Evolutionary conservation across 2,888 invertebrate genomes (phyloP), one percentile per base, ranked within the genome.

Genomic region (Cetonia aurata): DNA sequence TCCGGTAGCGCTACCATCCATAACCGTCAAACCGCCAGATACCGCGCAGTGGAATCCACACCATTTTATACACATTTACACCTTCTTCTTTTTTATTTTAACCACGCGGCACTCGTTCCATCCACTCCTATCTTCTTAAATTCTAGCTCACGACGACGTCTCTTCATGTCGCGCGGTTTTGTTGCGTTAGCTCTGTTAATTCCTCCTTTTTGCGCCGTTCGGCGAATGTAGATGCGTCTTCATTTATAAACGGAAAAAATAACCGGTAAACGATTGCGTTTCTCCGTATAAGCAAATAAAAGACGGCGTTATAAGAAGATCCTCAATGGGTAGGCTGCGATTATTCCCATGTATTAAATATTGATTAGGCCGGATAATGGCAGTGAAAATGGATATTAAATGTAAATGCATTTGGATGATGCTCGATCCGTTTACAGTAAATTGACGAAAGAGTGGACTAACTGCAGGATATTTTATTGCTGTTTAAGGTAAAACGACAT

Each of bases 1-100:
- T 73, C 75, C 77, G 72, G 78, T 77, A 77, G 76, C 77, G 69
- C 74, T 70, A 74, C 75, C 77, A 77, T 77, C 77, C 74, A 76
- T 77, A 76, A 75, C 76, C 73, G 77, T 77, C 77, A 75, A 55
- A 55, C 73, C 75, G 71, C 69, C 66, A 74, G 75, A 77, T 77
- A 76, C 77, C 77, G 72, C 71, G 74, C 71, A 69, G 72, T 66
- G 74, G 75, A 76, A 75, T 76, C 74, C 71, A 73, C 75, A 73
- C 74, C 73, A 72, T 75, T 71, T 76, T 74, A 74, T 71, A 71
- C 53, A 69, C 62, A 71, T 72, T 72, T 74, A 72, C 74, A 71
- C 73, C 71, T 74, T 68, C 60, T 71, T 67, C 46, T 69, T 69
- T 71, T 69, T 71, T 60, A 25, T 65, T 65, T 57, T 57, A 57